Evolutionary conservation across 2,888 invertebrate genomes (phyloP), one percentile per base, ranked within the genome.

Genomic region (Sceliomorpha sp.): DNA sequence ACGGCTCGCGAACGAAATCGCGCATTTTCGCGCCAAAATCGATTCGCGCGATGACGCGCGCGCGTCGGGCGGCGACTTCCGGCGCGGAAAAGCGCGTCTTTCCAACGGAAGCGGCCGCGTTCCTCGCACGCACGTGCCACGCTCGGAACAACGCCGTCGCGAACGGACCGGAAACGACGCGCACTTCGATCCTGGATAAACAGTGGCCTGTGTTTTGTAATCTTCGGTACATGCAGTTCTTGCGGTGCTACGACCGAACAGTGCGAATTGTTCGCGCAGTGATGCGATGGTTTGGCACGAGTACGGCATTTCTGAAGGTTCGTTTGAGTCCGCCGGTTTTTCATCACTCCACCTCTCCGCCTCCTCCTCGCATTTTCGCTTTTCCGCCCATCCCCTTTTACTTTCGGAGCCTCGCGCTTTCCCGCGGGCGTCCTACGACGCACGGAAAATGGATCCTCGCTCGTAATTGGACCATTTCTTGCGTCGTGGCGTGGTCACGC

Each of bases 401-500:
- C n/a, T n/a, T n/a, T n/a, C n/a, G n/a, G n/a, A n/a, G n/a, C n/a
- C n/a, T n/a, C n/a, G n/a, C n/a, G n/a, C n/a, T n/a, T n/a, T n/a
- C n/a, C n/a, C n/a, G n/a, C n/a, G n/a, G 42, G 42, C 42, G 13
- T 44, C 13, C n/a, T 4, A 34, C 8, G 14, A 27, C 37, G 44
- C 36, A 15, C 10, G 12, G 26, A 29, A 39, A 37, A 37, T 36
- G 37, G 17, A 31, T 6, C 14, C 0, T n/a, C 17, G 17, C 78
- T 78, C 79, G 79, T 78, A 83, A 81, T 81, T 83, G 82, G 80
- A 81, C 74, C 76, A 73, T 80, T 80, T 70, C 76, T 78, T 76
- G 72, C 73, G 78, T 83, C 77, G 83, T 83, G 81, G 80, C 80
- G 77, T 80, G 83, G 80, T 84, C 82, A 83, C 80, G 84, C 83